phyloP scores from a whole-genome alignment of 2,797 vertebrate species.

The Bradypodion pumilum region DNA sequence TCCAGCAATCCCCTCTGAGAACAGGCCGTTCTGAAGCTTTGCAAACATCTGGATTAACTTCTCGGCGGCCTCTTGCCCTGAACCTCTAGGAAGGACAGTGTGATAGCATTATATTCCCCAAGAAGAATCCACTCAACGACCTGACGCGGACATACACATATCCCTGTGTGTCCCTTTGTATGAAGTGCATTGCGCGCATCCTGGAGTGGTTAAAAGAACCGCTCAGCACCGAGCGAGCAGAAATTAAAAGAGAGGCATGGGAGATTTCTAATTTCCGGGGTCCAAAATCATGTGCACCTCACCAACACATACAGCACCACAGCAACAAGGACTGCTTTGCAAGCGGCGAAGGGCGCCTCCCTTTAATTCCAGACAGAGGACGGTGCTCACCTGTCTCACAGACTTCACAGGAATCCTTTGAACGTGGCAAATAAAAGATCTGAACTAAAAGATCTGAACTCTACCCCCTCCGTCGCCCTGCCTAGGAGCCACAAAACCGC shows the following conservation, averaged over 20 bases:
- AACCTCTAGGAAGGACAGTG: not conserved
- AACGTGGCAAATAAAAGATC: not conserved
- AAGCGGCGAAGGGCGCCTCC: not conserved
- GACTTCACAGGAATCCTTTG: slow-evolving; percentile 6
- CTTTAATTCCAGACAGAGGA: slow-evolving; percentile 23
- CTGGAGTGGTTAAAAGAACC: slow-evolving; percentile 31
- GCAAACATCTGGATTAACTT: not conserved
- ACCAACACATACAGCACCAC: not conserved
- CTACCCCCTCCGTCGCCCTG: not conserved
- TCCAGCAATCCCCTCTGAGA: not conserved
- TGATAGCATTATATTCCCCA: not conserved
- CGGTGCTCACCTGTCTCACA: slow-evolving; percentile 14
- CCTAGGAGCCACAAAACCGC: not conserved
- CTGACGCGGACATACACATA: not conserved
- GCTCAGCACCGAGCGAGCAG: slow-evolving; percentile 28
- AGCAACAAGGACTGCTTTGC: not conserved
- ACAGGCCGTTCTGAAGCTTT: not conserved
- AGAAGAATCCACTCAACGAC: not conserved
- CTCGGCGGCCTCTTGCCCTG: not conserved
- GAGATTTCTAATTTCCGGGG: not conserved
- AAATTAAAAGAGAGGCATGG: not conserved
- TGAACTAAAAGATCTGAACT: not conserved
- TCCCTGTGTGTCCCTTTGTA: not conserved
- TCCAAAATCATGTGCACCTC: not conserved
- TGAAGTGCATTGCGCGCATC: not conserved